Conservation (phyloP, 35 echinoderm and acorn worm species). For the Hemicentrotus pulcherrimus region DNA sequence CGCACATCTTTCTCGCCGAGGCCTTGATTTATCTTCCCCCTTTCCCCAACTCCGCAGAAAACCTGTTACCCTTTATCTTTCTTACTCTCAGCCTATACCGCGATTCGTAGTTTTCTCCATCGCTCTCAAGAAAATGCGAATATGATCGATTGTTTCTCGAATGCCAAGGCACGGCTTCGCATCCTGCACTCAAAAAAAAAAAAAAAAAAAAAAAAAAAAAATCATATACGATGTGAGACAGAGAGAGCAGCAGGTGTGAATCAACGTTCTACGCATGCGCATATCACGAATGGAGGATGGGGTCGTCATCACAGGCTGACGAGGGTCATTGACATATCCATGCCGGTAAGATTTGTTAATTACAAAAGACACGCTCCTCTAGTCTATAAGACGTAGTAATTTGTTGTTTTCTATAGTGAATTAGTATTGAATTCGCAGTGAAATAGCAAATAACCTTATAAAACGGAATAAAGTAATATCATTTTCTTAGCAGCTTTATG, state of each 20-base stretch:
- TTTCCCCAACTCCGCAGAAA: background rate
- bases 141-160: conserved; percentile 53
- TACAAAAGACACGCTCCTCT: too few species aligned
- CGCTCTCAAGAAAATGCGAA: conserved; percentile 33
- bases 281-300: background rate
- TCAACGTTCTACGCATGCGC: background rate
- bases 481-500: too few species aligned
- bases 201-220: conserved; percentile 6
- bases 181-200: conserved; percentile 36
- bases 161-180: conserved; percentile 29
- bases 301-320: background rate
- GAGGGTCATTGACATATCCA: background rate
- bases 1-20: background rate
- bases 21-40: conserved; percentile 4
- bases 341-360: too few species aligned
- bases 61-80: background rate
- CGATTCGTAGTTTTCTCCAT: background rate
- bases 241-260: background rate
- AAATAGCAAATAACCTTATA: too few species aligned
- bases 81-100: background rate
- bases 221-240: background rate
- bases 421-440: too few species aligned
- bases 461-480: too few species aligned
- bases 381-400: too few species aligned
- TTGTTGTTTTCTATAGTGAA: too few species aligned